Conservation (phyloP, 1,140 invertebrate genomes). For the Neoseiulus cucumeris region DNA sequence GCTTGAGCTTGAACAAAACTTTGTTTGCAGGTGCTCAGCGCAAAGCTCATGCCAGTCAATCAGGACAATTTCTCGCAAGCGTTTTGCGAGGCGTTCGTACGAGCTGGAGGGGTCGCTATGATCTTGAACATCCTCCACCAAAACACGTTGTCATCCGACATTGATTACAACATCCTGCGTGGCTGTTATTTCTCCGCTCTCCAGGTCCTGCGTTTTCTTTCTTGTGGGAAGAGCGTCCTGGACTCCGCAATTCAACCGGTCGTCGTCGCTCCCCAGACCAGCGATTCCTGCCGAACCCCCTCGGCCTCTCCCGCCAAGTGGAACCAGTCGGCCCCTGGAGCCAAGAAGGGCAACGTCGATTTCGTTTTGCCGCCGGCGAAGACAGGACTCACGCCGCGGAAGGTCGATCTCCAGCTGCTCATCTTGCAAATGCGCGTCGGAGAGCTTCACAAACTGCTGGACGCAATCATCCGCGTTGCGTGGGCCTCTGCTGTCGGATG, state of each 20-base stretch:
- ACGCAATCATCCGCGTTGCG: not conserved
- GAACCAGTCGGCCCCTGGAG: not conserved
- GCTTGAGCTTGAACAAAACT: not conserved
- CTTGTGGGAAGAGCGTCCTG: constrained; percentile 4
- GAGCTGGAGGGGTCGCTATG: constrained; percentile 29
- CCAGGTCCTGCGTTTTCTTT: constrained; percentile 28
- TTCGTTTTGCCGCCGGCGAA: constrained; percentile 7
- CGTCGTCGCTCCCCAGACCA: constrained; percentile 12
- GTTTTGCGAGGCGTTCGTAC: constrained; percentile 33
- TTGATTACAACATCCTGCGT: constrained; percentile 32
- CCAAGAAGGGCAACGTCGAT: not conserved
- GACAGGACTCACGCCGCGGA: not conserved
- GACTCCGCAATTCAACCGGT: constrained; percentile 14
- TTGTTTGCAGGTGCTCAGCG: constrained; percentile 29
- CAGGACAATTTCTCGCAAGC: constrained; percentile 25
- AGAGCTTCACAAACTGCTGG: not conserved
- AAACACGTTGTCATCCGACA: constrained; percentile 30
- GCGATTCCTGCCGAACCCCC: not conserved
- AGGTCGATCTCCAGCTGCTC: constrained; percentile 2
- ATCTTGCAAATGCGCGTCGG: not conserved
- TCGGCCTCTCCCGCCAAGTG: not conserved
- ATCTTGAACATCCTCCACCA: constrained; percentile 31
- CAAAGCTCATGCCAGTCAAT: constrained; percentile 32
- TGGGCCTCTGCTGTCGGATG: constrained; percentile 21
- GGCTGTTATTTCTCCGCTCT: constrained; percentile 33